phyloP scores from a whole-genome alignment of 2,888 invertebrate species.

The Tenthredo notha region DNA sequence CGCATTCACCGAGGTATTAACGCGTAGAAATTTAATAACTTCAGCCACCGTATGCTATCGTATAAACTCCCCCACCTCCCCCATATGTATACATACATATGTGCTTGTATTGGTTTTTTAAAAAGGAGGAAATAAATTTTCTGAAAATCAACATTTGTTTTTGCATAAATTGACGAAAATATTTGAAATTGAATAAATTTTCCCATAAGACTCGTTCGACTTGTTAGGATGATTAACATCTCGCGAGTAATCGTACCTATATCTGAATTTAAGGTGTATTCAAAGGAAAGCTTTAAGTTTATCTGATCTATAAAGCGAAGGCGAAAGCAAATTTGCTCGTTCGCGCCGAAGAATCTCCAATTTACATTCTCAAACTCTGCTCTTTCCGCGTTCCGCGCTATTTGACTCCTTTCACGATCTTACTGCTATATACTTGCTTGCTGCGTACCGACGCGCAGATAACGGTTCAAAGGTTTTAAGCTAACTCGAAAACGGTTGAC shows the following conservation, averaged over 20 bases:
- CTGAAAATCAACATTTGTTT: too few species aligned
- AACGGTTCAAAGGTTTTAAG: constrained; percentile 34
- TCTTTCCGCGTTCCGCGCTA: constrained; percentile 24
- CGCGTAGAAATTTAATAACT: constrained; percentile 9
- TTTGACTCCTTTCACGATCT: constrained; percentile 22
- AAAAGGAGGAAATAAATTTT: too few species aligned
- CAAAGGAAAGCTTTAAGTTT: neutral
- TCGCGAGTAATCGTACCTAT: neutral
- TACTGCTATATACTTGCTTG: neutral
- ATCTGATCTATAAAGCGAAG: neutral
- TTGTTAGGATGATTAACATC: neutral
- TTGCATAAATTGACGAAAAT: neutral
- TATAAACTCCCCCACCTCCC: neutral
- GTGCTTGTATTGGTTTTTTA: too few species aligned
- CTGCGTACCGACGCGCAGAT: neutral
- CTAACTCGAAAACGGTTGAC: constrained; percentile 27
- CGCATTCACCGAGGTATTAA: constrained; percentile 16
- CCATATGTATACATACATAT: too few species aligned
- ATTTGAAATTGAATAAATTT: neutral
- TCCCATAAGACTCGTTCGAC: neutral
- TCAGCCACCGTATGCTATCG: neutral
- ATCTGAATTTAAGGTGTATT: neutral
- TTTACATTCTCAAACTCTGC: constrained; percentile 24
- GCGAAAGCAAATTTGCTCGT: constrained; percentile 16
- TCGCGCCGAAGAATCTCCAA: constrained; percentile 37